A percentile compares a stretch with the other conserved stretches of the same genome.
Evolutionary conservation across 2,113 vertebrate genomes (phyloP).

Genomic region (Microcebus ravelobensis): DNA sequence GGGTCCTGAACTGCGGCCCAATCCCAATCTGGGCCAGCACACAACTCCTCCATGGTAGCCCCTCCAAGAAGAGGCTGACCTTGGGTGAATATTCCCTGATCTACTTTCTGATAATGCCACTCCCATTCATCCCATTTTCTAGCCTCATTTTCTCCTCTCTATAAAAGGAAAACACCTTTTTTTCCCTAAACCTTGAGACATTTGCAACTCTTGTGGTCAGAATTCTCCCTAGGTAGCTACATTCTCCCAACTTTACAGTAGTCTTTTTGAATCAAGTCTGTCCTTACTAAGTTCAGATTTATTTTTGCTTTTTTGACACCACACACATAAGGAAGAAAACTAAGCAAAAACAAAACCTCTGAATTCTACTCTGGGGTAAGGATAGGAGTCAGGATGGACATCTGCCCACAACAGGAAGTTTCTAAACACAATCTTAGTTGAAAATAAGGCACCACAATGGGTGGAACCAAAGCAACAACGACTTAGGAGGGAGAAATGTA

Average conservation of each 20-base stretch:
- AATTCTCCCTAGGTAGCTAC: background rate
- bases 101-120: background rate
- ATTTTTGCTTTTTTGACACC: background rate
- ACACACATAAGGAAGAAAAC: background rate
- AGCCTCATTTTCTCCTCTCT: background rate
- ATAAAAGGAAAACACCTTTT: background rate
- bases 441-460: background rate
- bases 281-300: background rate
- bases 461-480: background rate
- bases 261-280: background rate
- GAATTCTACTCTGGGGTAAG: background rate
- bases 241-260: background rate
- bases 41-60: background rate
- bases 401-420: background rate
- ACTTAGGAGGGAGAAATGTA: background rate
- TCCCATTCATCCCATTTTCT: background rate
- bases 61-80: background rate
- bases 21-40: background rate
- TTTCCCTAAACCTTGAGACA: background rate
- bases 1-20: background rate
- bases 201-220: background rate
- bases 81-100: background rate
- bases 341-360: background rate
- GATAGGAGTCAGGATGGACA: background rate
- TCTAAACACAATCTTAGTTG: background rate